Evolutionary conservation across 1,140 invertebrate species (phyloP).

Genomic region (Drosophila sulfurigaster): DNA sequence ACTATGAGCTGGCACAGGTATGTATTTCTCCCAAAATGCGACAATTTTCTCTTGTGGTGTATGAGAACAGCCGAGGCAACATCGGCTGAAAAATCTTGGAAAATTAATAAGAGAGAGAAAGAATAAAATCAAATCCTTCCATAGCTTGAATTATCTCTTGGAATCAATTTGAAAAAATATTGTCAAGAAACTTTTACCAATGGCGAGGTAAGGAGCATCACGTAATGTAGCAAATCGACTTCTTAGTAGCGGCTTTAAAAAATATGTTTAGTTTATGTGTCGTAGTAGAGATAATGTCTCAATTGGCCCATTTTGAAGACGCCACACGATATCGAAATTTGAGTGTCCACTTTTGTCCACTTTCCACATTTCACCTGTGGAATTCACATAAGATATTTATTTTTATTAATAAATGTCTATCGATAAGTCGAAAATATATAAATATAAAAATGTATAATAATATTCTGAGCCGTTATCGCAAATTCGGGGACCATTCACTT

Average conservation of each 20-base stretch:
- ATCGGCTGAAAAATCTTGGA: background rate
- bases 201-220: constrained; percentile 10
- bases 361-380: too few relatives aligned
- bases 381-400: too few relatives aligned
- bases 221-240: background rate
- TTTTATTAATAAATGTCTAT: too few relatives aligned
- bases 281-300: too few relatives aligned
- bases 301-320: too few relatives aligned
- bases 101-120: background rate
- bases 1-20: constrained; percentile 96
- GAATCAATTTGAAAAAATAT: constrained; percentile 9
- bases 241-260: background rate
- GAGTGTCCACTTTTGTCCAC: too few relatives aligned
- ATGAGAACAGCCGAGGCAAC: background rate
- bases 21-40: constrained; percentile 38
- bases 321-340: too few relatives aligned
- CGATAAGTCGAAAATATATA: too few relatives aligned
- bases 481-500: too few relatives aligned
- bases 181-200: constrained; percentile 1
- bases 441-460: too few relatives aligned
- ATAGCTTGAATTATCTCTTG: constrained; percentile 12
- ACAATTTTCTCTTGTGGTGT: background rate
- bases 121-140: constrained; percentile 8
- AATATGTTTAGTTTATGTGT: too few relatives aligned
- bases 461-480: too few relatives aligned